Conservation (phyloP, 2,113 vertebrate species). For the Marcusenius ussheri region DNA sequence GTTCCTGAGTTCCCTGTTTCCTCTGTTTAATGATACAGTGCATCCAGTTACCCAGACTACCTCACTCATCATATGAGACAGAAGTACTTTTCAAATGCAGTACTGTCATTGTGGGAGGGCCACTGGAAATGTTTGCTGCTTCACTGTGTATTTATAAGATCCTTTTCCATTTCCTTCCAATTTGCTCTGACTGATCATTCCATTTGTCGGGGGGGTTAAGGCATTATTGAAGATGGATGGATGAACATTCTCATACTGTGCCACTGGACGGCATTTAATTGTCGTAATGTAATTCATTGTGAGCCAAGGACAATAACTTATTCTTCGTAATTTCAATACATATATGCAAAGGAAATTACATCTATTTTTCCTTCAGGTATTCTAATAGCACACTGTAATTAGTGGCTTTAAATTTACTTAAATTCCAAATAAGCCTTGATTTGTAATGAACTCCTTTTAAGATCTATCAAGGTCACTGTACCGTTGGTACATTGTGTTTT, state of each 20-base stretch:
- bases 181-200: background rate
- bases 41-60: background rate
- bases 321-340: background rate
- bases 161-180: background rate
- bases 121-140: background rate
- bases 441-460: background rate
- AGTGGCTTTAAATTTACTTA: background rate
- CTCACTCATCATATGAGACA: background rate
- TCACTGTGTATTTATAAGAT: background rate
- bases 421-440: background rate
- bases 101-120: background rate
- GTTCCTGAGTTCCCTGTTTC: background rate
- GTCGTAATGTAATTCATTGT: background rate
- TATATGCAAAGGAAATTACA: background rate
- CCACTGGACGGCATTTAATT: background rate
- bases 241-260: background rate
- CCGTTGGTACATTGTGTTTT: background rate
- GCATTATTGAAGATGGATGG: background rate
- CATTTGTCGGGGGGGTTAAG: background rate
- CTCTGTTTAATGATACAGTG: background rate
- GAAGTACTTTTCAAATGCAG: background rate
- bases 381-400: background rate
- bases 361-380: background rate
- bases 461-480: background rate
- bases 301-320: background rate